These are phyloP conservation scores for Hypocryptadius cinnamomeus DNA, from an alignment of 2,113 vertebrate genomes.

Conservation along the genomic window DNA sequence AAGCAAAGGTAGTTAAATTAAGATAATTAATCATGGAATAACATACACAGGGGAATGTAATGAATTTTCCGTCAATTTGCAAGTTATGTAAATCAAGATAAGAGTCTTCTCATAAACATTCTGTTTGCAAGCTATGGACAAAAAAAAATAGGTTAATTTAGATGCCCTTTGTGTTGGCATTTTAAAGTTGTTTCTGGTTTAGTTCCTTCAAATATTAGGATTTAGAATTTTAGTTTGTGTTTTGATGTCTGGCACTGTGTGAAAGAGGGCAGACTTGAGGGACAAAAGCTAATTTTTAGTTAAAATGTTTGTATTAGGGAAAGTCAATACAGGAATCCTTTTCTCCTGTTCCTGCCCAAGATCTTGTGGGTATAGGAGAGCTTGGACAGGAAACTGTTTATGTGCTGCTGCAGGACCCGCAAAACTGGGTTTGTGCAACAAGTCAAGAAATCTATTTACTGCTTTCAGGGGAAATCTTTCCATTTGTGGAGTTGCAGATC, in stretches of 20 bases:
- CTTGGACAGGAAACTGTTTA: not conserved
- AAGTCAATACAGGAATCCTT: no score
- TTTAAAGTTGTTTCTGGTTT: not conserved
- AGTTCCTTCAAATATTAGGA: not conserved
- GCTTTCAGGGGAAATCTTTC: not conserved
- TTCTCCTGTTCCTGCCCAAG: not conserved
- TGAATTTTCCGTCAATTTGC: not conserved
- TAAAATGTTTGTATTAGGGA: not conserved
- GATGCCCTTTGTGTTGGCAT: not conserved
- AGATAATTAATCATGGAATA: not conserved
- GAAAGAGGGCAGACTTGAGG: not conserved
- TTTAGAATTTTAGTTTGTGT: not conserved
- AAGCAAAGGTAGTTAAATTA: not conserved
- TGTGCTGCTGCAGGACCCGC: not conserved
- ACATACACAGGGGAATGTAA: not conserved
- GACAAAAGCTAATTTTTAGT: not conserved
- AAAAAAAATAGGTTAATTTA: not conserved
- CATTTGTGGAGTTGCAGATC: not conserved
- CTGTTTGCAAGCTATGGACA: not conserved
- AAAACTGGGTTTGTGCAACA: not conserved
- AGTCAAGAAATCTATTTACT: not conserved
- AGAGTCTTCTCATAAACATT: not conserved
- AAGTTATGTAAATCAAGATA: conserved; percentile 2
- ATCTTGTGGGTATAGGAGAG: not conserved
- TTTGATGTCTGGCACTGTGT: not conserved